phyloP scores from a whole-genome alignment of 2,797 vertebrate genomes.

The Florisuga fusca region DNA sequence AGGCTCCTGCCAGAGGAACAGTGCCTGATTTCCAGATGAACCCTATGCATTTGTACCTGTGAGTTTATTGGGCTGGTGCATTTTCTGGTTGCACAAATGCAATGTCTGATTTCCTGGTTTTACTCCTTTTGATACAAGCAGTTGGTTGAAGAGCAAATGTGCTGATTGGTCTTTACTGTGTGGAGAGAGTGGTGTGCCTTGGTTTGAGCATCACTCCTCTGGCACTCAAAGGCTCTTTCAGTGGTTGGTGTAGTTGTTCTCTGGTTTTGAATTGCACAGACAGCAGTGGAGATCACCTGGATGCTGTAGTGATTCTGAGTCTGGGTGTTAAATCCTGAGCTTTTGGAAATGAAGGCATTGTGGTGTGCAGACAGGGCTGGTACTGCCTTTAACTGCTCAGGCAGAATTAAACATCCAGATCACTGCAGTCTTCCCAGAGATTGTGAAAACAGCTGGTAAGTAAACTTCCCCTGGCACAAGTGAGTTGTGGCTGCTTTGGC shows the following conservation, averaged over 20 bases:
- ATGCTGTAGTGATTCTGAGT: neutral
- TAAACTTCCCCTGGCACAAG: neutral
- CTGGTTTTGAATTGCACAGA: neutral
- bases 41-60: accelerated
- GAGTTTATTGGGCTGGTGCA: neutral
- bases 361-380: neutral
- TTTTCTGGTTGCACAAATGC: accelerated
- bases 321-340: neutral
- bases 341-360: neutral
- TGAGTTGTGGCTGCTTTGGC: neutral
- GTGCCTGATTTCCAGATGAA: neutral
- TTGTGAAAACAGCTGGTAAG: neutral
- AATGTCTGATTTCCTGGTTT: accelerated
- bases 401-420: neutral
- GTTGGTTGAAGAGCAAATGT: neutral
- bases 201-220: neutral
- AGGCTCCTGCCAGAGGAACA: neutral
- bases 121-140: neutral
- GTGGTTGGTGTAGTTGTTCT: neutral
- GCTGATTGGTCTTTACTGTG: accelerated
- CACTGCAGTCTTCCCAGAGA: neutral
- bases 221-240: neutral
- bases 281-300: neutral
- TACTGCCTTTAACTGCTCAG: accelerated
- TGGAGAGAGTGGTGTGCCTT: neutral